Conservation (phyloP, 2,797 vertebrate genomes). For the Microcaecilia unicolor region DNA sequence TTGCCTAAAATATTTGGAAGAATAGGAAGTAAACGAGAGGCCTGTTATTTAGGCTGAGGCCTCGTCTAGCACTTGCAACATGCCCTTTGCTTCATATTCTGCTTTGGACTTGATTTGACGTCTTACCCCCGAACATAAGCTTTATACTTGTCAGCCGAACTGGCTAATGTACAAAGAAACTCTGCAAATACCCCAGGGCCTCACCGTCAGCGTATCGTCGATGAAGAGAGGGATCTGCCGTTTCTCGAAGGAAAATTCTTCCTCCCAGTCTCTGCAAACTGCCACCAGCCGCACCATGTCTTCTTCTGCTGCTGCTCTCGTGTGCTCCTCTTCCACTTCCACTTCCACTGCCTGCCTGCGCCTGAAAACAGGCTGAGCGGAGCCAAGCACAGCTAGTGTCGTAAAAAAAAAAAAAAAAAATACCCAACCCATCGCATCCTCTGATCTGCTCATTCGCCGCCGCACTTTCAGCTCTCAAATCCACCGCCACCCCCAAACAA, state of each 20-base stretch:
- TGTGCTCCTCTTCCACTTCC: conserved; percentile 20
- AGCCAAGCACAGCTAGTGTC: not conserved
- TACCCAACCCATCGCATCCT: not conserved
- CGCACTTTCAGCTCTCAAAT: conserved; percentile 46
- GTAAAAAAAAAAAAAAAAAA: conserved; percentile 6
- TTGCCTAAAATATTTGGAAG: too few relatives aligned
- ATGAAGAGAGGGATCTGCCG: conserved; percentile 90
- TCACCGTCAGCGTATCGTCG: conserved; percentile 89
- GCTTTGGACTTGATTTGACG: not conserved
- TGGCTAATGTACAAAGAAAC: not conserved
- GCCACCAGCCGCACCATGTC: conserved; percentile 90
- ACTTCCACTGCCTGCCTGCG: too few relatives aligned
- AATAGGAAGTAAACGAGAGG: conserved; percentile 35
- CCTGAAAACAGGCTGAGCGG: conserved; percentile 1
- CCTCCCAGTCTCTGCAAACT: conserved; percentile 89
- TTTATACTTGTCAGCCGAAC: too few relatives aligned
- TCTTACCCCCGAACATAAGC: not conserved
- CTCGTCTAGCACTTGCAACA: conserved; percentile 46
- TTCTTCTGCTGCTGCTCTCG: conserved; percentile 25
- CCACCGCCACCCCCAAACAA: too few relatives aligned
- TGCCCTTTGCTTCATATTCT: conserved; percentile 12
- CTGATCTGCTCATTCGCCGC: conserved; percentile 10
- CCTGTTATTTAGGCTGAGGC: conserved; percentile 35
- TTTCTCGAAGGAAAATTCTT: conserved; percentile 82
- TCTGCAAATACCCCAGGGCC: conserved; percentile 6